Percentiles rank a stretch among this genome's conserved stretches.
Evolutionary conservation across 2,888 invertebrate species (phyloP).

Genomic region (Calameuta filiformis): DNA sequence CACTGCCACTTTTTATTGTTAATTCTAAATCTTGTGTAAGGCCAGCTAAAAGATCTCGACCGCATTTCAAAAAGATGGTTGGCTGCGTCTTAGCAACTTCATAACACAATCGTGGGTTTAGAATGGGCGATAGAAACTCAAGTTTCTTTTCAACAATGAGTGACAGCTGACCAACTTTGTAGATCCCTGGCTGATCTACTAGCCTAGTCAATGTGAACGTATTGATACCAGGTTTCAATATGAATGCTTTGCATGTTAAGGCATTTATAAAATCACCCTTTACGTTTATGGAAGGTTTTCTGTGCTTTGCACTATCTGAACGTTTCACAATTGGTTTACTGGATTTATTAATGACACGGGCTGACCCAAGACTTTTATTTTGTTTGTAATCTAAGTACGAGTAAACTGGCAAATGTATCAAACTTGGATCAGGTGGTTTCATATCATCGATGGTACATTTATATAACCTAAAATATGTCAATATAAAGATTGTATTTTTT

Average conservation of each 20-base stretch:
- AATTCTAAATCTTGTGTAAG: slow-evolving; percentile 82
- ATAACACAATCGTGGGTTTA: slow-evolving; percentile 70
- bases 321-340: slow-evolving; percentile 74
- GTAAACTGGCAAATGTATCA: slow-evolving; percentile 74
- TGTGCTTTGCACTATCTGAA: slow-evolving; percentile 78
- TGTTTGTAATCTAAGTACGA: slow-evolving; percentile 83
- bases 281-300: slow-evolving; percentile 75
- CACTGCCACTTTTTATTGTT: slow-evolving; percentile 82
- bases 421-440: slow-evolving; percentile 71
- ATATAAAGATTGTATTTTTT: slow-evolving; percentile 50
- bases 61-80: slow-evolving; percentile 68
- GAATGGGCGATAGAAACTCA: slow-evolving; percentile 77
- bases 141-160: slow-evolving; percentile 74
- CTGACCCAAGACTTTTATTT: slow-evolving; percentile 81
- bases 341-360: slow-evolving; percentile 78
- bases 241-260: slow-evolving; percentile 68
- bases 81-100: slow-evolving; percentile 72
- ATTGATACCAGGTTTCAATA: slow-evolving; percentile 76
- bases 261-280: slow-evolving; percentile 75
- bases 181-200: slow-evolving; percentile 76
- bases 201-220: slow-evolving; percentile 72
- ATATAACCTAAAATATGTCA: slow-evolving; percentile 66
- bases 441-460: slow-evolving; percentile 69
- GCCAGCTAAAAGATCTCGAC: slow-evolving; percentile 83
- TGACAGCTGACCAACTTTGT: slow-evolving; percentile 78